Evolutionary conservation across 64 coral and sea anemone genomes (phyloP), one percentile per base, ranked within the genome.

Genomic region (Stichodactyla helianthus): DNA sequence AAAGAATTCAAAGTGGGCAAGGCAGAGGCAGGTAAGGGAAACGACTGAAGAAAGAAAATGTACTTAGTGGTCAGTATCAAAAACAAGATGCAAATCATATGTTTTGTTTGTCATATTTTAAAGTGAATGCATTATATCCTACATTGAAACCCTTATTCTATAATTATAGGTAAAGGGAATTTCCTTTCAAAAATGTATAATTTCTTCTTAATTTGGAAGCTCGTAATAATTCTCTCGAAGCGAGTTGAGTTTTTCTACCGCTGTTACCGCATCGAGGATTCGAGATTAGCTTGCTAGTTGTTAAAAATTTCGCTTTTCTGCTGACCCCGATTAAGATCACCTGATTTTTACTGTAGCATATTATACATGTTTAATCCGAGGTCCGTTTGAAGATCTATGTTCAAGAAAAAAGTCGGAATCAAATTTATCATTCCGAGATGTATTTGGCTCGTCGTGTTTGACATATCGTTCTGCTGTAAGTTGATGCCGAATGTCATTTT

Each of bases 1-100:
- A 88, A 88, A 52, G 90, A 93, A 55, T 99, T 99, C 60, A 92
- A 87, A 16, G 80, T 86, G 20, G 90, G 90, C 16, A 92, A 92
- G 22, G 90, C 84, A 60, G 90, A 92, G 19, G 90, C 90, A 92
- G 90, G 90, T 92, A 92, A 77, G 74, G 52, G 20, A 17, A 51
- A 86, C 28, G 26, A 28, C 77, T 22, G 10, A 35, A 28, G 26
- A 79, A 44, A 44, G 9, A 9, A 23, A 68, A 68, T 20, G 23
- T 60, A 16, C n/a, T 58, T 62, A n/a, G 54, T 60, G 31, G 51
- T 86, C 83, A 16, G 25, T 55, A 86, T 79, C 50, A 82, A 92
- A 92, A 92, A 92, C 90, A 92, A 92, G 28, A 92, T 92, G 85
- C 85, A 87, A 92, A 92, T 92, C 12, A 87, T 77, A 79, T 55